Conservation (phyloP, 2,888 invertebrate genomes). For the Kuschelorhynchus macadamiae region DNA sequence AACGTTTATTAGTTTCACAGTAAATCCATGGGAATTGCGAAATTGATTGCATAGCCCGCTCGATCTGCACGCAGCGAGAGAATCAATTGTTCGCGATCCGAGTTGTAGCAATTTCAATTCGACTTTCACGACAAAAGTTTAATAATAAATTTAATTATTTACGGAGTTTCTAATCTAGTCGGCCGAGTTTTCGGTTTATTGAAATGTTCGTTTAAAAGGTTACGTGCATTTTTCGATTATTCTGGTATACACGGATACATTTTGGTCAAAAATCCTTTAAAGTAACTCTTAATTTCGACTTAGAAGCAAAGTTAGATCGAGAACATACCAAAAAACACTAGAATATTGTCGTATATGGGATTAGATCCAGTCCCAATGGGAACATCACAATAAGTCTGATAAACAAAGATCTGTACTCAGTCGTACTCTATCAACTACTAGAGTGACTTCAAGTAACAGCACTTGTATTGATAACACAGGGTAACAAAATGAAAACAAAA, state of each 20-base stretch:
- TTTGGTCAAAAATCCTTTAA: too few relatives aligned
- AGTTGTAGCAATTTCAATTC: slow-evolving; percentile 10
- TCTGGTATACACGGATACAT: too few relatives aligned
- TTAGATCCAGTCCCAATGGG: too few relatives aligned
- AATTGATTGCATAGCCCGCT: slow-evolving; percentile 21
- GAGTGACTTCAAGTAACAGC: too few relatives aligned
- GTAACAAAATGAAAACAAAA: too few relatives aligned
- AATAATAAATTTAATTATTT: slow-evolving; percentile 29
- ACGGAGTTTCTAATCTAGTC: slow-evolving; percentile 7
- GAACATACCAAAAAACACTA: neutral
- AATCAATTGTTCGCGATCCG: slow-evolving; percentile 20
- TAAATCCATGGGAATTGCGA: slow-evolving; percentile 16
- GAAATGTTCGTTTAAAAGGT: neutral
- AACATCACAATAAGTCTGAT: too few relatives aligned
- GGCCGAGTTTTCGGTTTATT: neutral
- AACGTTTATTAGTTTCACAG: slow-evolving; percentile 16
- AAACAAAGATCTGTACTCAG: too few relatives aligned
- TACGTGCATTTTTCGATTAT: too few relatives aligned
- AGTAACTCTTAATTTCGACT: neutral
- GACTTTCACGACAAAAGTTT: slow-evolving; percentile 30
- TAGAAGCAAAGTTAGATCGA: neutral
- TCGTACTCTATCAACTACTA: too few relatives aligned
- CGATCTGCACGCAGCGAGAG: slow-evolving; percentile 21
- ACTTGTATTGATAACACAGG: too few relatives aligned
- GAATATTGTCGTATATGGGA: neutral